Conservation (phyloP, 37 sponge, comb jelly and placozoan genomes). For the Theonella swinhoei region DNA sequence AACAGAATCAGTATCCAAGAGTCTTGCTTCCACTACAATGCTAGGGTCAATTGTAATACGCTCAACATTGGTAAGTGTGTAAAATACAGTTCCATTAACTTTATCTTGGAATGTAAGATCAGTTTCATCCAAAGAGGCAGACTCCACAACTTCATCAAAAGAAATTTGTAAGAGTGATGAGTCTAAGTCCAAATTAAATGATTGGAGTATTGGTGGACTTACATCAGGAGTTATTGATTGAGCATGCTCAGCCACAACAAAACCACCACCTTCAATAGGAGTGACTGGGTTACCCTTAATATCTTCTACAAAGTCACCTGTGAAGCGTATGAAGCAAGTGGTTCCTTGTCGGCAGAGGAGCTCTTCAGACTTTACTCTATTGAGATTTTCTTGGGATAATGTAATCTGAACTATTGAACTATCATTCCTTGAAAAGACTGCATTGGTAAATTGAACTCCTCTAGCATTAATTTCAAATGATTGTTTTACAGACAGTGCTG, state of each 20-base stretch:
- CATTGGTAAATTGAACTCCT: constrained; percentile 50
- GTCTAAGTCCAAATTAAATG: constrained; percentile 75
- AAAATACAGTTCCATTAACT: constrained; percentile 34
- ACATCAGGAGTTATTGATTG: constrained; percentile 50
- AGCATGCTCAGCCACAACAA: constrained; percentile 32
- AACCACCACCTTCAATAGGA: constrained; percentile 23
- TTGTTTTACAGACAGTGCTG: constrained; percentile 52
- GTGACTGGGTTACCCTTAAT: constrained; percentile 62
- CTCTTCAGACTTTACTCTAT: constrained; percentile 49
- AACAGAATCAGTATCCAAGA: constrained; percentile 50
- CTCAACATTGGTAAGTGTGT: constrained; percentile 57
- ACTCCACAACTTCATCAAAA: constrained; percentile 83
- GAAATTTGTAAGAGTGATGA: constrained; percentile 43
- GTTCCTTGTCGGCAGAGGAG: constrained; percentile 42
- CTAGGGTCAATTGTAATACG: constrained; percentile 32
- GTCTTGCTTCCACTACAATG: constrained; percentile 53
- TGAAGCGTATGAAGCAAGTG: constrained; percentile 56
- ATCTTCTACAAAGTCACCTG: constrained; percentile 62
- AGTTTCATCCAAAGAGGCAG: constrained; percentile 45
- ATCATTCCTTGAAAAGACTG: constrained; percentile 10
- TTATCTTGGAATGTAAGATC: constrained; percentile 61
- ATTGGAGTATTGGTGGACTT: constrained; percentile 72
- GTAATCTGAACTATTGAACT: constrained; percentile 51
- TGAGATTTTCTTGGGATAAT: constrained; percentile 56
- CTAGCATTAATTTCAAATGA: constrained; percentile 19